Evolutionary conservation across 2,113 vertebrate genomes (phyloP), one percentile per base, ranked within the genome.

Genomic region (Sisor rabdophorus): DNA sequence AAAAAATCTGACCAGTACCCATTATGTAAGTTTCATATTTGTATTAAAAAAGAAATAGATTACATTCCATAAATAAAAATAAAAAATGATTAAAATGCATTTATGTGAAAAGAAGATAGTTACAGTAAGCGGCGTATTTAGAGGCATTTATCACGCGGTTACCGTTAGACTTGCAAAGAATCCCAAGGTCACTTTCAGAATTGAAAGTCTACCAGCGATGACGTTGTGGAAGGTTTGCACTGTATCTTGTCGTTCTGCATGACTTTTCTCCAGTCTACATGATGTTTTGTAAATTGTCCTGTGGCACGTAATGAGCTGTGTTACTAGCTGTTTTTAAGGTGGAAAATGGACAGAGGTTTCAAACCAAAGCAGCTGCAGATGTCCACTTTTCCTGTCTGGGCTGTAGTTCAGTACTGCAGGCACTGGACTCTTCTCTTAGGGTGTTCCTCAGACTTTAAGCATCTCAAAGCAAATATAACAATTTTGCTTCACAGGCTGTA

Each of bases 281-380:
- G 73, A 79, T 82, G 80, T 81, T 89, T 87, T 90, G 89, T 88
- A 90, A 91, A 86, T 89, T 84, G 77, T 92, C 88, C 85, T 79
- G 75, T 89, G 87, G 86, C 89, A 89, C 84, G 69, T 90, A 84
- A 84, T 77, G 8, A 76, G 73, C 81, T 83, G 82, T 87, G 87
- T 88, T 87, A 78, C 82, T 79, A 22, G 22, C 79, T 75, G 82
- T 82, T 47, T 13, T 56, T 80, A 53, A 75, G 24, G 59, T 63
- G 85, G 75, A 77, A 82, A 77, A 82, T 44, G 71, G 86, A 84
- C 84, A 88, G 84, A 79, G 71, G 59, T 86, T 87, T 79, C 63
- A 64, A 78, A 76, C 78, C 72, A 22, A 65, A 85, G 74, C 87
- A 86, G 86, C 88, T 88, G 83, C 76, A 70, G 79, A 54, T 36